Evolutionary conservation across 2,888 invertebrate species (phyloP), one percentile per base, ranked within the genome.

Genomic region (Hirtodrosophila cameraria): DNA sequence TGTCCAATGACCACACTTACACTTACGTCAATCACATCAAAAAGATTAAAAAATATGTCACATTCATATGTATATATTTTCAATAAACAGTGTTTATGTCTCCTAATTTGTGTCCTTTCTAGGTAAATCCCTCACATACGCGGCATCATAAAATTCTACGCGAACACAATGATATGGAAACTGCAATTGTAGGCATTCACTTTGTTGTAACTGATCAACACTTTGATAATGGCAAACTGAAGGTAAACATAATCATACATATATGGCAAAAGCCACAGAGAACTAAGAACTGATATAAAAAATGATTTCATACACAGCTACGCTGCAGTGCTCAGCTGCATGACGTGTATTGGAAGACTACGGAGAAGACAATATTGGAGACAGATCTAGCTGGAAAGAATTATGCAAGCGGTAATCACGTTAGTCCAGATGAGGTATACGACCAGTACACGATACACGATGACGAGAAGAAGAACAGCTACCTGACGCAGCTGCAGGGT

Each of bases 241-340:
- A 92, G 90, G 92, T 91, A 55, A 80, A 73, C 60, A 31, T 0
- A 1, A 3, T 1, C 6, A 9, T 13, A 35, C 4, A 8, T 6
- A n/a, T n/a, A n/a, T n/a, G n/a, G n/a, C n/a, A n/a, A n/a, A n/a
- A n/a, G n/a, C n/a, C n/a, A n/a, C n/a, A 30, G n/a, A 2, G 1
- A 1, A 6, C 1, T 7, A 13, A 2, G 25, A 27, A n/a, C 6
- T 23, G 12, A 35, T 28, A 36, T 12, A 9, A 8, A 23, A 15
- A 25, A n/a, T 28, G 9, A n/a, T 15, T 49, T 25, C 28, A 1
- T 48, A 25, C 42, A n/a, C 58, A 93, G 91, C 91, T 94, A 33
- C 92, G 94, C 1, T 94, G 94, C 89, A 93, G 93, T 64, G 94
- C 94, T 0, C 93, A 93, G 62, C 92, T 94, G 76, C 93, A 93